phyloP scores from a whole-genome alignment of 2,797 vertebrate genomes.

The Salarias fasciatus region DNA sequence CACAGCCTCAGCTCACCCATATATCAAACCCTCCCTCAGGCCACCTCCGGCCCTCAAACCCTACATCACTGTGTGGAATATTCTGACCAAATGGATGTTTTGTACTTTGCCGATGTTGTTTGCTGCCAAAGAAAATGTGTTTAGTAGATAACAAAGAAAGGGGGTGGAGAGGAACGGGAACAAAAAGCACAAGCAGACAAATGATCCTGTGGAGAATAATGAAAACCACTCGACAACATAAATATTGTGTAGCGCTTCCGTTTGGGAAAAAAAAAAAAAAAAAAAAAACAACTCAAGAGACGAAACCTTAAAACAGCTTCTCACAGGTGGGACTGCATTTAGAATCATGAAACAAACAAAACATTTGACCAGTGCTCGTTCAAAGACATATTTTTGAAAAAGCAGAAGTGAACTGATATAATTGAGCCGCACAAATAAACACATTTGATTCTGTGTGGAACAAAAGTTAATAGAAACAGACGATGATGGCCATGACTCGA shows the following conservation, averaged over 20 bases:
- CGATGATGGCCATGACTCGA: slow-evolving; percentile 15
- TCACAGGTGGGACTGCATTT: background rate
- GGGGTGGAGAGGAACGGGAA: background rate
- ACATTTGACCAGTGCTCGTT: background rate
- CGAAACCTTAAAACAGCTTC: background rate
- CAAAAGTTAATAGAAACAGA: slow-evolving; percentile 17
- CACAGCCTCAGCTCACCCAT: slow-evolving; percentile 4
- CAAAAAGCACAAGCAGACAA: background rate
- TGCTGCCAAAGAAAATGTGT: background rate
- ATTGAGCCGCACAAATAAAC: background rate
- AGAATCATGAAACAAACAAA: background rate
- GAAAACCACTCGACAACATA: background rate
- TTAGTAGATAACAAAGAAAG: background rate
- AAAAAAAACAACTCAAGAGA: background rate
- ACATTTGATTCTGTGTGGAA: background rate
- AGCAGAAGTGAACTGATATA: background rate
- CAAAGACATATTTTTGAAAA: slow-evolving; percentile 15
- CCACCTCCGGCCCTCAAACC: background rate
- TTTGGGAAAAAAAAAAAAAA: too few species aligned
- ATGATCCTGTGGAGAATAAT: background rate
- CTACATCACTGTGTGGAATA: slow-evolving; percentile 7
- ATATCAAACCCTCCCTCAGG: slow-evolving; percentile 14
- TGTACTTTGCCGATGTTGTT: background rate
- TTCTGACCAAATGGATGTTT: background rate
- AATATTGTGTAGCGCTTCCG: background rate